Evolutionary conservation across 2,797 vertebrate species (phyloP), one percentile per base, ranked within the genome.

Genomic region (Brotula barbata): DNA sequence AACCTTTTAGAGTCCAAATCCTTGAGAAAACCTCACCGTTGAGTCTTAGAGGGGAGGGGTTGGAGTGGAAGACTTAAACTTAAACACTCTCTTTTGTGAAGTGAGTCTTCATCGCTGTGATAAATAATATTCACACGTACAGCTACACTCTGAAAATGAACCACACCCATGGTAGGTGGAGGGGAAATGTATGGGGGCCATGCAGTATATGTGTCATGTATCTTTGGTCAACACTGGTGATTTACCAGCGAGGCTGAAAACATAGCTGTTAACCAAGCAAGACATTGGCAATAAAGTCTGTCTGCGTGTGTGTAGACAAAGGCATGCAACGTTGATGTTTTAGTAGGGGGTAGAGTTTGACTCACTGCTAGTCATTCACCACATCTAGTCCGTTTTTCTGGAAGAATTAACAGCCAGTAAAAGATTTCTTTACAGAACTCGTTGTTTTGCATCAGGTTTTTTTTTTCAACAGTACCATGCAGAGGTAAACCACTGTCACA

Each of bases 121-220:
- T 82, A 71, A 86, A 84, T 77, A 81, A 78, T 13, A 45, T 37
- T 64, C 53, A 56, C 43, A 31, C 78, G 74, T 77, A 70, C 58
- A 68, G 69, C 69, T 62, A 16, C 54, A 7, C 6, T 45, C 41
- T 49, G 40, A 45, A 54, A 80, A 45, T 19, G 61, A 57, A 71
- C 71, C 62, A 65, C 40, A 50, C 54, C 39, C 39, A 25, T 62
- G 60, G 70, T 52, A 25, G 53, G 62, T 21, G 22, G 42, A 33
- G 44, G 52, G 54, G 50, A 53, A 61, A 52, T 62, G 64, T 54
- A 34, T 22, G 48, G 48, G 31, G 10, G 45, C 58, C 58, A 41
- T 66, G 68, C 74, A 61, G 43, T 66, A 68, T 73, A 61, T 68
- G 61, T 64, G 58, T 73, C 54, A n/a, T 51, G 51, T 74, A 42